Evolutionary conservation across 2,797 vertebrate genomes (phyloP).

Genomic region (Sebastes trivittatus): DNA sequence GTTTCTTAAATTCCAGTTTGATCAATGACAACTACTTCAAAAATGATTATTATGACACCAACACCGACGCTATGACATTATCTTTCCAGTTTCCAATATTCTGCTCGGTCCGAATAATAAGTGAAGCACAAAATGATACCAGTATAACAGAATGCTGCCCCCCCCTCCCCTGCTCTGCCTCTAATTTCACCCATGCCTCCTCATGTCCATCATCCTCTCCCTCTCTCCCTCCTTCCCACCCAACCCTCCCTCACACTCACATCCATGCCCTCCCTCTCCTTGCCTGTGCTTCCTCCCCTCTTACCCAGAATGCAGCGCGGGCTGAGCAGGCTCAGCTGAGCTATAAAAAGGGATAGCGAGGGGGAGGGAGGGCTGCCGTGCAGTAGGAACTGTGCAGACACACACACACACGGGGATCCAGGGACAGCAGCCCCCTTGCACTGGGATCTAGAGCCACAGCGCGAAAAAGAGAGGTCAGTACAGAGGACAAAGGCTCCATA

Average conservation of each 20-base stretch:
- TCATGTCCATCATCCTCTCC: conserved; percentile 16
- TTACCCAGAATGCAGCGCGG: conserved; percentile 79
- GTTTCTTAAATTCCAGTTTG: background rate
- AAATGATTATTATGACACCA: background rate
- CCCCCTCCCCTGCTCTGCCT: background rate
- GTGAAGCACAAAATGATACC: background rate
- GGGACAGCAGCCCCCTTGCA: conserved; percentile 71
- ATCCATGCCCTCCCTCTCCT: conserved; percentile 14
- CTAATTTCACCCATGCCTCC: conserved; percentile 25
- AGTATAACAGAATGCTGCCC: background rate
- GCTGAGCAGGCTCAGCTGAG: conserved; percentile 73
- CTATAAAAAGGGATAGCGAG: conserved; percentile 81
- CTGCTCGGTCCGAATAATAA: background rate
- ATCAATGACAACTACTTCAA: background rate
- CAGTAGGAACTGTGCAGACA: conserved; percentile 79
- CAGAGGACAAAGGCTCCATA: conserved; percentile 67
- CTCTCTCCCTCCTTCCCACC: background rate
- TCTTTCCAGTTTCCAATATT: background rate
- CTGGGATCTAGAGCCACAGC: conserved; percentile 74
- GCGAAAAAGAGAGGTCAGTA: conserved; percentile 82
- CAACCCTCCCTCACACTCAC: conserved; percentile 5
- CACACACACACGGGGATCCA: conserved; percentile 70
- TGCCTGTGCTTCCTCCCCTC: conserved; percentile 38
- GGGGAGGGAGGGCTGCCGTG: conserved; percentile 78
- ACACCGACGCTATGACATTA: background rate